A percentile compares a stretch with the other conserved stretches of the same genome.
phyloP scores from a whole-genome alignment of 2,888 invertebrate species.

The Tipula confusa region DNA sequence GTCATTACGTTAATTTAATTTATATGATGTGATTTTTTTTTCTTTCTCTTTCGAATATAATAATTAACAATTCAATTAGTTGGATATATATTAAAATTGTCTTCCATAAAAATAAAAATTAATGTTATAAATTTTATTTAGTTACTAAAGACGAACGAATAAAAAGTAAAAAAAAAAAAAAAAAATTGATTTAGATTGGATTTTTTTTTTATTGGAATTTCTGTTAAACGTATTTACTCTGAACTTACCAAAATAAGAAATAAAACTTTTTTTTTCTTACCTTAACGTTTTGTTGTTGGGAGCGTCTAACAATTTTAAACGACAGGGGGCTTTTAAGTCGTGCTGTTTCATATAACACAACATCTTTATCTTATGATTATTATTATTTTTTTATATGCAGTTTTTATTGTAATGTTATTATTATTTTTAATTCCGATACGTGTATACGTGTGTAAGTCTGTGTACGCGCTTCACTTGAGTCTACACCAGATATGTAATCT shows the following conservation, averaged over 20 bases:
- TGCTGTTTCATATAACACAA: constrained; percentile 21
- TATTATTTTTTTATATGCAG: constrained; percentile 1
- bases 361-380: background rate
- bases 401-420: constrained; percentile 12
- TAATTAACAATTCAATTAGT: constrained; percentile 20
- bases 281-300: background rate
- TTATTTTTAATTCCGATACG: too few species aligned
- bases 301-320: constrained; percentile 25
- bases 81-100: constrained; percentile 3
- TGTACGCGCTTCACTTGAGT: background rate
- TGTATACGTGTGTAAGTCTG: background rate
- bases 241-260: constrained; percentile 5
- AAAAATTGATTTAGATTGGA: constrained; percentile 5
- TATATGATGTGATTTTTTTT: background rate
- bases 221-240: background rate
- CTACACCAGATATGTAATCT: constrained; percentile 12
- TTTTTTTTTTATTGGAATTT: constrained; percentile 21
- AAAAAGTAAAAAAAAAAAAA: background rate
- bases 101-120: constrained; percentile 6
- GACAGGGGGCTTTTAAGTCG: background rate
- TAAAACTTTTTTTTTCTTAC: background rate
- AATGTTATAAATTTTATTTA: background rate
- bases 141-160: background rate
- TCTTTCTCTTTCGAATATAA: background rate
- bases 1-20: background rate